Conservation (phyloP, 2,113 vertebrate species). For the Pluvianellus socialis region DNA sequence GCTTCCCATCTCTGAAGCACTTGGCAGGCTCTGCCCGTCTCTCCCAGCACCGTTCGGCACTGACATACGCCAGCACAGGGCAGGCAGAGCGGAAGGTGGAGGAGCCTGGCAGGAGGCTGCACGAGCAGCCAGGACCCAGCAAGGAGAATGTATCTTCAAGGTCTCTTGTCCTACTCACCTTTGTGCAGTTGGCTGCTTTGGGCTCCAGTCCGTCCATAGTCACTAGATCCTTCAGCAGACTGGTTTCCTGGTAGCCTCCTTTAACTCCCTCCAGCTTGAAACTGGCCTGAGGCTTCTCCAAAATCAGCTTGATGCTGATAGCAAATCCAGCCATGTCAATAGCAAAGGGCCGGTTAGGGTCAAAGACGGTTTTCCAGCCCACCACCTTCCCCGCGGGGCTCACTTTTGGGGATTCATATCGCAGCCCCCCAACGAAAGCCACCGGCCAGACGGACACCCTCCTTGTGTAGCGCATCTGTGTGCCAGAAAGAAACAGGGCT, state of each 20-base stretch:
- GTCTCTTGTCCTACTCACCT: constrained; percentile 69
- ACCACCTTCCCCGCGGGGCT: constrained; percentile 82
- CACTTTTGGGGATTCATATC: constrained; percentile 85
- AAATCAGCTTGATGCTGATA: constrained; percentile 82
- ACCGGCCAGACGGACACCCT: constrained; percentile 88
- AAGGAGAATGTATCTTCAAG: not conserved
- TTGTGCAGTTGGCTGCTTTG: constrained; percentile 88
- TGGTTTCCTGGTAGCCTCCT: constrained; percentile 87
- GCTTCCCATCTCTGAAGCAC: not conserved
- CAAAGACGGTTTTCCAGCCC: constrained; percentile 87
- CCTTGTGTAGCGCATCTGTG: constrained; percentile 85
- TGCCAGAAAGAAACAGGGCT: not conserved
- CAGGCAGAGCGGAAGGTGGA: not conserved
- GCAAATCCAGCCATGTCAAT: constrained; percentile 92
- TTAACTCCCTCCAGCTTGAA: constrained; percentile 87
- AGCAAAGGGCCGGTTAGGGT: constrained; percentile 85
- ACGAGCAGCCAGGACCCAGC: not conserved
- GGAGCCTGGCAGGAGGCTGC: not conserved
- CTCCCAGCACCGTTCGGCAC: not conserved
- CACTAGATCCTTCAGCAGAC: constrained; percentile 84
- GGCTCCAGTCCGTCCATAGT: constrained; percentile 84
- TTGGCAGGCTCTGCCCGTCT: not conserved
- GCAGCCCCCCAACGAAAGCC: constrained; percentile 84
- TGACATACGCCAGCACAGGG: not conserved
- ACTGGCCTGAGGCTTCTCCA: constrained; percentile 84